phyloP scores from a whole-genome alignment of 2,797 vertebrate genomes.

The Neoniphon sammara region DNA sequence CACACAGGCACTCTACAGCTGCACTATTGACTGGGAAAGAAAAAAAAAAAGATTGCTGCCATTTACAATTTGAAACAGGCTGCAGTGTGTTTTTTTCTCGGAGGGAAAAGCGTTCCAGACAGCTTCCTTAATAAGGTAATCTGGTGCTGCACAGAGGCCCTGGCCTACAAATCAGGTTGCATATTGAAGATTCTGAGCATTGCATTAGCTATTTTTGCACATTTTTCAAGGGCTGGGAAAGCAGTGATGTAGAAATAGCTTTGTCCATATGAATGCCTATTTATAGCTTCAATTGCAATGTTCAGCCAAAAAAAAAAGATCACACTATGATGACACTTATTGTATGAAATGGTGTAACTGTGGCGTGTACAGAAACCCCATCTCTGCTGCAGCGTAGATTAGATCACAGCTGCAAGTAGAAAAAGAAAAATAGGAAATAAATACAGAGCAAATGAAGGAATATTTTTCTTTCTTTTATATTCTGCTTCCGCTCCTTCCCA shows the following conservation, averaged over 20 bases:
- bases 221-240: constrained; percentile 3
- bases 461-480: too few species aligned
- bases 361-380: too few species aligned
- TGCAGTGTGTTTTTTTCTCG: constrained; percentile 13
- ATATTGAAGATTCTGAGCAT: neutral
- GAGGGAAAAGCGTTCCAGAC: constrained; percentile 19
- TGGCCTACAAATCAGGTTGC: constrained; percentile 8
- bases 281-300: too few species aligned
- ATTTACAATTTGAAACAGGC: constrained; percentile 23
- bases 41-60: constrained; percentile 11
- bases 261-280: neutral
- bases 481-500: too few species aligned
- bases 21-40: constrained; percentile 14
- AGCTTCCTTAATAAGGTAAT: constrained; percentile 34
- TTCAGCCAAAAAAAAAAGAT: too few species aligned
- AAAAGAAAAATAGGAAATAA: too few species aligned
- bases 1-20: neutral
- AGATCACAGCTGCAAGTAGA: too few species aligned
- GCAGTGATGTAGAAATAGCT: neutral
- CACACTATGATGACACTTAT: too few species aligned
- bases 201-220: neutral
- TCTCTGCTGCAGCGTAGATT: too few species aligned
- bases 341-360: too few species aligned
- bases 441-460: too few species aligned
- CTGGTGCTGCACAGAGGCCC: constrained; percentile 2